Evolutionary conservation across 2,888 invertebrate genomes (phyloP).

Genomic region (Cryptophagus acutangulus): DNA sequence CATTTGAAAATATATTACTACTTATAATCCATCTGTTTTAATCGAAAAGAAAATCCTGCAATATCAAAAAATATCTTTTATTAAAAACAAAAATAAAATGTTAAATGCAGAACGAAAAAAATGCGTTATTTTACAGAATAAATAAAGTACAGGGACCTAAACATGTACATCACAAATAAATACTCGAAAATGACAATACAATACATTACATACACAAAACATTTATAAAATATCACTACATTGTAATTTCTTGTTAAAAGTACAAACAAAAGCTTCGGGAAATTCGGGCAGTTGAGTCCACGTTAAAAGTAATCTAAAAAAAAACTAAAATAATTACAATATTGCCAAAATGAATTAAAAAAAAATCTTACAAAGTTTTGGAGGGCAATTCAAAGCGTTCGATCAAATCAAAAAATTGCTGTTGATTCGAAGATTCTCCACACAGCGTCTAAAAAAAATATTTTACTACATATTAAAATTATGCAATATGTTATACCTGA

Average conservation of each 20-base stretch:
- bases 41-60: too few relatives aligned
- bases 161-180: conserved; percentile 3
- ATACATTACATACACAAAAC: too few relatives aligned
- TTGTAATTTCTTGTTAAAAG: conserved; percentile 20
- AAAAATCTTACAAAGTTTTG: conserved; percentile 42
- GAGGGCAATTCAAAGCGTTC: conserved; percentile 44
- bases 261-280: conserved; percentile 33
- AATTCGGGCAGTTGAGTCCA: conserved; percentile 41
- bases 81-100: too few relatives aligned
- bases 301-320: conserved; percentile 39
- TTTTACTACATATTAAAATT: conserved; percentile 21
- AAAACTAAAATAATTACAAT: conserved; percentile 10
- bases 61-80: too few relatives aligned
- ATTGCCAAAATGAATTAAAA: conserved; percentile 7
- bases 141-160: too few relatives aligned
- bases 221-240: conserved; percentile 27
- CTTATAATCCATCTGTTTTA: too few relatives aligned
- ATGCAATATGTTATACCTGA: conserved; percentile 44
- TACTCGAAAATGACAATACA: background rate
- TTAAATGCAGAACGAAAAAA: too few relatives aligned
- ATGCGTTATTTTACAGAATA: too few relatives aligned
- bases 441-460: conserved; percentile 45
- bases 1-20: conserved; percentile 44
- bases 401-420: conserved; percentile 44
- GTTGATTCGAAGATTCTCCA: conserved; percentile 41